Evolutionary conservation across 92 coral and sea anemone genomes (phyloP), one percentile per base, ranked within the genome.

Genomic region (Phymanthus crucifer): DNA sequence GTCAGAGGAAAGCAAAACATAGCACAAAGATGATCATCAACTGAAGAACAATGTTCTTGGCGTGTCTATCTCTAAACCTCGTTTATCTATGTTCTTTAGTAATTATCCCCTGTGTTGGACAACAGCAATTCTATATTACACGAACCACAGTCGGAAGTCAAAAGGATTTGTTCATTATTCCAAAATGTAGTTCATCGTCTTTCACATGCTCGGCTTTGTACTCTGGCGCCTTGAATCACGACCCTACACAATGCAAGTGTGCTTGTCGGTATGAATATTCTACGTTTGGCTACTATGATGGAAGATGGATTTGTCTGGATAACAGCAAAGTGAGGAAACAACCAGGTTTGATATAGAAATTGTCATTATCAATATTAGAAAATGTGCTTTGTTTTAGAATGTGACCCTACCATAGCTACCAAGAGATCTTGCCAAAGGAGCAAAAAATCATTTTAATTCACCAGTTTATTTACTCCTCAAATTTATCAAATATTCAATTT

Each of bases 221-320:
- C 34, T 29, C 68, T 9, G 81, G 57, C 68, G 81, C 81, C 21
- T 38, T 1, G 14, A 35, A 16, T 24, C 57, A 58, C 29, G 81
- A 64, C n/a, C 34, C 72, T 24, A 61, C 81, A 5, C 57, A 70
- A 19, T 77, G 81, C 35, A 77, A 77, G 21, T 77, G 81, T 77
- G 72, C 50, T 23, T 77, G 81, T n/a, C 46, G 47, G 47, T 21
- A 34, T 36, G 57, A 77, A 23, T 77, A 50, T 37, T 77, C 81
- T 9, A 77, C 81, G 58, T 77, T 77, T 77, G 81, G 72, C 26
- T 35, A 37, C 27, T 70, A 38, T 26, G 40, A 38, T 34, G 26
- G 61, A 37, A 26, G 33, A 12, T 77, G 81, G 81, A 37, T 12
- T 40, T 77, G 81, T 75, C 61, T 61, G 72, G 35, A 37, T 2